A percentile compares a stretch with the other conserved stretches of the same genome.
Conservation (phyloP, 2,888 invertebrate genomes). For the Drosophila rubida region DNA sequence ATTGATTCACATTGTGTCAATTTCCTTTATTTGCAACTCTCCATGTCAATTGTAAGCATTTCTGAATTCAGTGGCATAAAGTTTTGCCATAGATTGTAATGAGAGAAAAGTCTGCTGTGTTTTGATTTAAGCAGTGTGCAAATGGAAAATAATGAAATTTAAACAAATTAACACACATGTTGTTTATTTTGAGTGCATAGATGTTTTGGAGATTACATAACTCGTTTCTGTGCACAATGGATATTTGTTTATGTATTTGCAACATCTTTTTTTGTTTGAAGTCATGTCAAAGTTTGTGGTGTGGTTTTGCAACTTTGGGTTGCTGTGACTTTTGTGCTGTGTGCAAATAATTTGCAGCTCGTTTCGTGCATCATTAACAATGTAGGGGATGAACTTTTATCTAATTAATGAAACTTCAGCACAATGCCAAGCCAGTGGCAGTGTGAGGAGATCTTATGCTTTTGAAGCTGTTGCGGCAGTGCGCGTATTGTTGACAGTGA, state of each 20-base stretch:
- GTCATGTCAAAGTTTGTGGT: slow-evolving; percentile 31
- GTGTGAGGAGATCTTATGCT: slow-evolving; percentile 46
- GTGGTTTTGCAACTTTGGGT: slow-evolving; percentile 53
- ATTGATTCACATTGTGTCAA: no score
- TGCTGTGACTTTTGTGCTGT: slow-evolving; percentile 70
- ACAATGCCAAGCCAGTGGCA: slow-evolving; percentile 74
- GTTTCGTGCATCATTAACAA: slow-evolving; percentile 82
- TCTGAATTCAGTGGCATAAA: no score
- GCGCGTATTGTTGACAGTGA: slow-evolving; percentile 77
- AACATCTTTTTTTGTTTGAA: slow-evolving; percentile 2
- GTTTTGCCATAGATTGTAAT: no score
- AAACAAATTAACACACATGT: no score
- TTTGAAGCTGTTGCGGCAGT: slow-evolving; percentile 47
- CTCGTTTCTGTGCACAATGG: neutral
- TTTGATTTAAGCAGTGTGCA: no score
- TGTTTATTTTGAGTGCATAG: slow-evolving; percentile 13
- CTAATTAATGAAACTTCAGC: slow-evolving; percentile 85
- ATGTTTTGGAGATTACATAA: slow-evolving; percentile 6
- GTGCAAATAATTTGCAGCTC: slow-evolving; percentile 78
- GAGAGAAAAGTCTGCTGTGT: no score
- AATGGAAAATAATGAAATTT: no score
- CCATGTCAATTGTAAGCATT: no score
- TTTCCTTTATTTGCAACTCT: no score
- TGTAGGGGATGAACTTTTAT: slow-evolving; percentile 81
- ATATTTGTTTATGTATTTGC: slow-evolving; percentile 12